These are phyloP conservation scores for Dinomys branickii DNA, from an alignment of 2,113 vertebrate genomes.

Conservation along the genomic window DNA sequence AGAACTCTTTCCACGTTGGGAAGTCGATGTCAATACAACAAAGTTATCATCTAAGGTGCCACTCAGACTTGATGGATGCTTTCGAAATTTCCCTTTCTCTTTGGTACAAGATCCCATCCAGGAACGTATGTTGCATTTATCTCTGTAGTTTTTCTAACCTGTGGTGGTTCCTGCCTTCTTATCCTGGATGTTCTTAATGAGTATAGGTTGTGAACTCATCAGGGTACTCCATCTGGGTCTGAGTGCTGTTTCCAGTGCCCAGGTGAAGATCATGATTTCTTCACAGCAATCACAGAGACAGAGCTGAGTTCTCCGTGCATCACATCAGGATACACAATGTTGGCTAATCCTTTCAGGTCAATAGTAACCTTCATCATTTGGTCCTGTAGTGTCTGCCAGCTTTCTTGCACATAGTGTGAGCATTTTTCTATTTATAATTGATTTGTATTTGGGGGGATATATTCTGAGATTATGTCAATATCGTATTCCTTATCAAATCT, in stretches of 20 bases:
- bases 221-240: background rate
- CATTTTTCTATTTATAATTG: background rate
- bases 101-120: background rate
- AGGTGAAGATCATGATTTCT: background rate
- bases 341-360: background rate
- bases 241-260: background rate
- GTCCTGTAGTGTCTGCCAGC: background rate
- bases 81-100: slow-evolving; percentile 14
- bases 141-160: background rate
- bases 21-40: background rate
- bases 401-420: background rate
- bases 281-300: background rate
- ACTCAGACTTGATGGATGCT: background rate
- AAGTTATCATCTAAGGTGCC: background rate
- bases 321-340: background rate
- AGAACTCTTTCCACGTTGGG: background rate
- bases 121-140: background rate
- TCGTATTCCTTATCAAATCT: background rate
- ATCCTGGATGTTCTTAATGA: background rate
- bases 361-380: background rate
- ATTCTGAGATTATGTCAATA: background rate
- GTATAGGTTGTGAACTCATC: background rate
- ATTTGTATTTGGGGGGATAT: background rate
- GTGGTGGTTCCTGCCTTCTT: background rate
- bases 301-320: background rate